These are phyloP conservation scores for Tachysurus vachellii DNA, from an alignment of 2,113 vertebrate species.

Conservation along the genomic window DNA sequence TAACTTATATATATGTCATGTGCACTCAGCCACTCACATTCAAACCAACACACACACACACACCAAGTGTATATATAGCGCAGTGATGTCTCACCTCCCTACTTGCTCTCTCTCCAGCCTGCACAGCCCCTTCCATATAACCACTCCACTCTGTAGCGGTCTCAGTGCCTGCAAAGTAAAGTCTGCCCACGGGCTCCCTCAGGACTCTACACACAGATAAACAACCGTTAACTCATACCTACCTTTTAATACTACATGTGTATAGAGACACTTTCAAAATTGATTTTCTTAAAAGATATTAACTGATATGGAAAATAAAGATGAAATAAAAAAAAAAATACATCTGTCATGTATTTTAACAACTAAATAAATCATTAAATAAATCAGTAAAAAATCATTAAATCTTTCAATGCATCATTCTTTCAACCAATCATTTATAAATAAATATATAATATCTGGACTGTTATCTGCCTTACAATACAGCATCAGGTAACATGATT, in stretches of 20 bases:
- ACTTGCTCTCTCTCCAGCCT: constrained; percentile 92
- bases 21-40: not conserved
- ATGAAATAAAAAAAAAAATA: not conserved
- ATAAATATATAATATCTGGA: not conserved
- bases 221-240: not conserved
- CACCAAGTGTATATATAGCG: not conserved
- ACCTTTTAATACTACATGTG: not conserved
- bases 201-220: constrained; percentile 76
- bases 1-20: not conserved
- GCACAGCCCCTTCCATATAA: constrained; percentile 95
- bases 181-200: constrained; percentile 81
- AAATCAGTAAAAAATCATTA: too few species aligned
- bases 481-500: not conserved
- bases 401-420: not conserved
- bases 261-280: not conserved
- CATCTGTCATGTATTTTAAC: too few species aligned
- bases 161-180: constrained; percentile 95
- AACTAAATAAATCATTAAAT: not conserved
- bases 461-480: not conserved
- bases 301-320: not conserved
- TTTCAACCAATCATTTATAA: not conserved
- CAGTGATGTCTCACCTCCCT: constrained; percentile 81
- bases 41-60: not conserved
- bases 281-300: not conserved
- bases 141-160: constrained; percentile 96